Evolutionary conservation across 30 jellyfish, hydroid and myxozoan genomes (phyloP).

Genomic region (Rhopilema esculentum): DNA sequence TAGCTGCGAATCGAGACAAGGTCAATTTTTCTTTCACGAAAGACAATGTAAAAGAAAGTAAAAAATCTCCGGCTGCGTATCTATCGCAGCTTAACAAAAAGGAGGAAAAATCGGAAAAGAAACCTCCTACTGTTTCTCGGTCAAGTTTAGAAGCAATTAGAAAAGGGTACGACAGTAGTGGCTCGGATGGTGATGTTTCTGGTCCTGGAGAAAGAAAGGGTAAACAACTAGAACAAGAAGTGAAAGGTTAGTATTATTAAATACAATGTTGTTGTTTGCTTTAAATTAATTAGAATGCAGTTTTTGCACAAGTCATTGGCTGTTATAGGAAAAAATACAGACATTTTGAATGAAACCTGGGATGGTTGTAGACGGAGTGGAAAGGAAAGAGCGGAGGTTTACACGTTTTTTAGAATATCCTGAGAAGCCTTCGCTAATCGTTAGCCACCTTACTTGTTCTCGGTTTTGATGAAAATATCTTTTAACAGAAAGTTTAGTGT

Average conservation of each 20-base stretch:
- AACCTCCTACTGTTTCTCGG: background rate
- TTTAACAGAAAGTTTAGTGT: too few species aligned
- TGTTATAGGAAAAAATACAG: background rate
- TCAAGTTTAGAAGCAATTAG: constrained; percentile 48
- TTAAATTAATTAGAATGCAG: background rate
- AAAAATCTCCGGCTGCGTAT: background rate
- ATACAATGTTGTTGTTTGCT: background rate
- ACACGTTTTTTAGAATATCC: too few species aligned
- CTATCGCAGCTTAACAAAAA: background rate
- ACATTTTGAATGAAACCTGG: too few species aligned
- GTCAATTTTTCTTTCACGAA: constrained; percentile 24
- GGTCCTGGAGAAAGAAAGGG: background rate
- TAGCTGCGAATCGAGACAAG: constrained; percentile 23
- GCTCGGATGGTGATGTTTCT: constrained; percentile 4
- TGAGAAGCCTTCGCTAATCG: too few species aligned
- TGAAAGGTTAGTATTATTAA: background rate
- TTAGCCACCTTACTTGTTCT: too few species aligned
- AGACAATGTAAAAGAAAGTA: background rate
- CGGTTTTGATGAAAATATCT: too few species aligned
- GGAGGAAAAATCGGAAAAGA: background rate
- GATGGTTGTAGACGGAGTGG: too few species aligned
- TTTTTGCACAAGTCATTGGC: background rate
- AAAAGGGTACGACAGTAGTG: constrained; percentile 58
- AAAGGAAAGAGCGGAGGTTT: too few species aligned
- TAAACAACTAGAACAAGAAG: background rate